Base-by-base conservation (phyloP, 1,140 invertebrate species). In the Drosophila busckii region DNA sequence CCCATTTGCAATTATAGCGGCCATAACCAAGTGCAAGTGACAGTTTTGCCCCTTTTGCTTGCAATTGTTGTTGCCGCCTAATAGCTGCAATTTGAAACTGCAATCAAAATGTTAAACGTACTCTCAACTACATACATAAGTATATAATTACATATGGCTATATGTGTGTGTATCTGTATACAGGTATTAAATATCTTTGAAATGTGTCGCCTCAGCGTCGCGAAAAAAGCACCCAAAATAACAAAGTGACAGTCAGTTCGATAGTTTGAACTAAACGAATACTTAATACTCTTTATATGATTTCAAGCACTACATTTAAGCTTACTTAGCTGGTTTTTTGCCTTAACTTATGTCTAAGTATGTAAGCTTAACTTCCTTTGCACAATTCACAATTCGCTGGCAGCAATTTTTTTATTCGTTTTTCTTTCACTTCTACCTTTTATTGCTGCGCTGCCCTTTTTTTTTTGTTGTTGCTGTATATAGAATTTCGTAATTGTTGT, bases 51-150 rank as follows among this genome's bases (percentile, higher is more conserved):
- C 15, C 5, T 28, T 35, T 8, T 7, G 41, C 26, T 42, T 46
- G 32, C 25, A n/a, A 29, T 25, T 28, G 28, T 38, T 42, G 44
- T 46, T 41, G 22, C 19, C 29, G 40, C 49, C 61, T 73, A 70
- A 70, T 65, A 80, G 67, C 45, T 78, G 73, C 52, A 76, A 70
- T 63, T 70, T 67, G 69, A 52, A 70, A 61, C 50, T 75, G 65
- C 66, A 70, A 59, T 70, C 66, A 67, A 62, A 70, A 63, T 60
- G 67, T 58, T 66, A 42, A 71, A 62, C 50, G 31, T 32, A 10
- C 31, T 20, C 25, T 13, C 17, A 55, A 63, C 25, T 40, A 23
- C 23, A 28, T 49, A 16, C 16, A n/a, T n/a, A n/a, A n/a, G n/a
- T n/a, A n/a, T n/a, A n/a, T n/a, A n/a, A n/a, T n/a, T n/a, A n/a